Percentiles rank a stretch among this genome's conserved stretches.
Conservation (phyloP, 2,888 invertebrate species). For the Syritta pipiens region DNA sequence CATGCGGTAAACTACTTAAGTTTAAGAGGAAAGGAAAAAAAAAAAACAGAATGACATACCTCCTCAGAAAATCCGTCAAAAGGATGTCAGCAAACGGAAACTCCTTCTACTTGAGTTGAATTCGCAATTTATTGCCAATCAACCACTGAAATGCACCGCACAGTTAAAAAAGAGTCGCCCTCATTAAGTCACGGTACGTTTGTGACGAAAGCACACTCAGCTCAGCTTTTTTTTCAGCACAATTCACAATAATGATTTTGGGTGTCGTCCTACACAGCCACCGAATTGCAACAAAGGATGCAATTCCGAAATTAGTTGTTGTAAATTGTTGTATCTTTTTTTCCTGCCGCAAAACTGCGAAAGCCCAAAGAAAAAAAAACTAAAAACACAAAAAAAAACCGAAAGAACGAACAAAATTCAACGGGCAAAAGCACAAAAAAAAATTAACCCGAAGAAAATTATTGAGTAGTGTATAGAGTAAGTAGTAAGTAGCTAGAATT, state of each 20-base stretch:
- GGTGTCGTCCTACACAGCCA: too few species aligned
- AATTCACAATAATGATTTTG: too few species aligned
- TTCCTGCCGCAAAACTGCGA: background rate
- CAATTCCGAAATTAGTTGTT: constrained; percentile 32
- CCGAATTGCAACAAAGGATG: too few species aligned
- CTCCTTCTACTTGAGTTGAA: constrained; percentile 33
- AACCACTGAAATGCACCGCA: constrained; percentile 56
- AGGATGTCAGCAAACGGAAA: constrained; percentile 22
- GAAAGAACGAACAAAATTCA: background rate
- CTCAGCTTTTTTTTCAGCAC: background rate
- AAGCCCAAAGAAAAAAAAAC: too few species aligned
- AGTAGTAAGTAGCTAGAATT: constrained; percentile 42
- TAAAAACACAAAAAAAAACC: background rate
- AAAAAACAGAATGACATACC: constrained; percentile 21
- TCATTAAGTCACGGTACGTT: constrained; percentile 32
- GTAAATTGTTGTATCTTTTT: background rate
- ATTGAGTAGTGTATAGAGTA: constrained; percentile 29
- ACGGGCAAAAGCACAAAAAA: constrained; percentile 7
- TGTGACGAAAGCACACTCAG: constrained; percentile 34
- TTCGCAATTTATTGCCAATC: constrained; percentile 62
- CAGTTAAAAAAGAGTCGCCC: constrained; percentile 42
- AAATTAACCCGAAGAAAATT: constrained; percentile 34
- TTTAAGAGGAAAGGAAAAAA: constrained; percentile 84
- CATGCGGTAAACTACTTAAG: background rate
- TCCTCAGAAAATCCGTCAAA: constrained; percentile 26